Evolutionary conservation across 37 sponge, comb jelly and placozoan species (phyloP).

Genomic region (Geodia barretti): DNA sequence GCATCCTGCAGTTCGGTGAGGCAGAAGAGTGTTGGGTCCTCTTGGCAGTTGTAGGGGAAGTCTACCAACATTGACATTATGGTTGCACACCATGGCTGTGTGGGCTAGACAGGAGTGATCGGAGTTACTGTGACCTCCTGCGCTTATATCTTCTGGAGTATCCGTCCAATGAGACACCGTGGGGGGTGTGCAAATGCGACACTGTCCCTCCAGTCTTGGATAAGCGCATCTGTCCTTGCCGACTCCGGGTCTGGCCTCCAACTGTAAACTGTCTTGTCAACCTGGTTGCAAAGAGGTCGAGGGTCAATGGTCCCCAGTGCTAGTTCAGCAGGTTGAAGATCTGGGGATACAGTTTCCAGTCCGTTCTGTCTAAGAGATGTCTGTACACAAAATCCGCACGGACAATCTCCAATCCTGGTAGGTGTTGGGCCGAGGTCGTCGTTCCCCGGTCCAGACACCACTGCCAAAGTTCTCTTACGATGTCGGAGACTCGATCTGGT

Average conservation of each 20-base stretch:
- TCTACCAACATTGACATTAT: not conserved
- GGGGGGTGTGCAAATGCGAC: slow-evolving; percentile 1
- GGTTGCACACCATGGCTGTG: not conserved
- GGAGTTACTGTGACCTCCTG: not conserved
- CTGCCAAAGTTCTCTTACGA: slow-evolving; percentile 10
- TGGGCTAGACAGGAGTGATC: not conserved
- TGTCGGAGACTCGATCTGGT: not conserved
- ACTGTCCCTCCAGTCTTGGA: not conserved
- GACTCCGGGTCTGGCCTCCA: slow-evolving; percentile 24
- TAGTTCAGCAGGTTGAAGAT: not conserved
- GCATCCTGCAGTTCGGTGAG: not conserved
- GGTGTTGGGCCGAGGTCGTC: slow-evolving; percentile 14
- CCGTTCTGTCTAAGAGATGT: not conserved
- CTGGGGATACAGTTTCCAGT: slow-evolving; percentile 16
- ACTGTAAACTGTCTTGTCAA: slow-evolving; percentile 17
- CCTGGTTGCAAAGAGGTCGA: slow-evolving; percentile 36
- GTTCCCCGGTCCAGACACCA: slow-evolving; percentile 11
- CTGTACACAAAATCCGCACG: slow-evolving; percentile 18
- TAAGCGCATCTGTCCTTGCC: not conserved
- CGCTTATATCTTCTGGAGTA: slow-evolving; percentile 5
- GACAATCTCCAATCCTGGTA: slow-evolving; percentile 15
- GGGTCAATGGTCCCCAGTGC: not conserved
- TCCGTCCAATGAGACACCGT: not conserved
- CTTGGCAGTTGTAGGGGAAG: not conserved
- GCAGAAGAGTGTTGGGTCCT: not conserved